phyloP scores from a whole-genome alignment of 2,888 invertebrate genomes.

The Cataglyphis livida region DNA sequence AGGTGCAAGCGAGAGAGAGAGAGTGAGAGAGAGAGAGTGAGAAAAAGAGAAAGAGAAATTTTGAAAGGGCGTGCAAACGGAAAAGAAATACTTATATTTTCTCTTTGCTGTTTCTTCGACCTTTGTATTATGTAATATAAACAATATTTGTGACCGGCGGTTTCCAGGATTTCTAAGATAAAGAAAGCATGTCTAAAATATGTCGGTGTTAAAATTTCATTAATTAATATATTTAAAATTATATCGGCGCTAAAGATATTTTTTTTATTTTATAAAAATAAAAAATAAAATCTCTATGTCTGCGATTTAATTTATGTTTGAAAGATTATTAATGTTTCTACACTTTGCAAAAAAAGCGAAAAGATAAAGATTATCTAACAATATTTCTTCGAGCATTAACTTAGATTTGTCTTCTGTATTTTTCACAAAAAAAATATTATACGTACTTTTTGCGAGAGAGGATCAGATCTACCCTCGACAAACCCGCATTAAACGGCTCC shows the following conservation, averaged over 20 bases:
- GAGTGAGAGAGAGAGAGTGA: background rate
- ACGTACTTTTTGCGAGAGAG: background rate
- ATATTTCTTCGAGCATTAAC: constrained; percentile 22
- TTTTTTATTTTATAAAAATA: background rate
- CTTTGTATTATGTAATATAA: constrained; percentile 58
- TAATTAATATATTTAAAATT: background rate
- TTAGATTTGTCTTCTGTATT: background rate
- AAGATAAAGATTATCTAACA: constrained; percentile 21
- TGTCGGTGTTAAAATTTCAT: constrained; percentile 23
- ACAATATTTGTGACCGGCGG: constrained; percentile 60
- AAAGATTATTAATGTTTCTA: background rate
- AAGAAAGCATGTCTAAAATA: constrained; percentile 58
- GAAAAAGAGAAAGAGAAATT: constrained; percentile 7
- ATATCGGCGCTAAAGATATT: background rate
- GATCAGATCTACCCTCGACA: constrained; percentile 14
- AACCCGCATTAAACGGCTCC: constrained; percentile 45
- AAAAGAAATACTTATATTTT: constrained; percentile 51
- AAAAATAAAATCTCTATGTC: background rate
- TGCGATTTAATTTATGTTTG: background rate
- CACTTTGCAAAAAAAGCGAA: background rate
- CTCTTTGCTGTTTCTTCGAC: constrained; percentile 15
- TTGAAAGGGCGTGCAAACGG: constrained; percentile 21
- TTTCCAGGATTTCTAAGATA: constrained; percentile 63
- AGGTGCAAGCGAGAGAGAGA: constrained; percentile 23
- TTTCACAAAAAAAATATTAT: constrained; percentile 3